These are phyloP conservation scores for Tychaedon coryphoeus DNA, from an alignment of 2,113 vertebrate genomes.

Conservation along the genomic window DNA sequence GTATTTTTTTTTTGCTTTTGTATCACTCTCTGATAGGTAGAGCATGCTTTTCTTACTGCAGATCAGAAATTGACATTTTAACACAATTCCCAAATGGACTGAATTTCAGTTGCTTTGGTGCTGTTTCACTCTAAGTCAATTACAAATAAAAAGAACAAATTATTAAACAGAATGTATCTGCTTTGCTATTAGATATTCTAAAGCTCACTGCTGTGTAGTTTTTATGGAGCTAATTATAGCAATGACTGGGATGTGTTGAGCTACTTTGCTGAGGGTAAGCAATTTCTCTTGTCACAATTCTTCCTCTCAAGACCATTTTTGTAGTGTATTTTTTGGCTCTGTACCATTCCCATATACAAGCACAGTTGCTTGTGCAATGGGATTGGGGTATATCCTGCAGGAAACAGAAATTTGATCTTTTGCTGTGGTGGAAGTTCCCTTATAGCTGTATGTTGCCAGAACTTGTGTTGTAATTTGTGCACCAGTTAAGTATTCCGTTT, in stretches of 20 bases:
- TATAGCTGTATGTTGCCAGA: constrained; percentile 17
- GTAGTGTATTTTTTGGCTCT: background rate
- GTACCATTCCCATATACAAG: background rate
- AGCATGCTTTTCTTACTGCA: background rate
- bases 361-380: background rate
- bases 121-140: background rate
- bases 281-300: background rate
- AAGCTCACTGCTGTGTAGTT: background rate
- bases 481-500: background rate
- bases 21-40: background rate
- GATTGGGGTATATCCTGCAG: constrained; percentile 26
- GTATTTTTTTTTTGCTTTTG: background rate
- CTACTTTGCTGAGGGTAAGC: constrained; percentile 26
- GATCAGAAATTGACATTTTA: background rate
- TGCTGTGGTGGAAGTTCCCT: constrained; percentile 29
- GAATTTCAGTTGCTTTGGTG: background rate
- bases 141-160: background rate
- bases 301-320: background rate
- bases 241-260: background rate
- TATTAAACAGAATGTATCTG: background rate
- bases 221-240: background rate
- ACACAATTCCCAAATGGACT: background rate
- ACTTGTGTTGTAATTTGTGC: background rate
- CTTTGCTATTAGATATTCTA: background rate
- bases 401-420: constrained; percentile 20